These are phyloP conservation scores for Papilio gigon DNA, from an alignment of 2,888 invertebrate species.

Conservation along the genomic window DNA sequence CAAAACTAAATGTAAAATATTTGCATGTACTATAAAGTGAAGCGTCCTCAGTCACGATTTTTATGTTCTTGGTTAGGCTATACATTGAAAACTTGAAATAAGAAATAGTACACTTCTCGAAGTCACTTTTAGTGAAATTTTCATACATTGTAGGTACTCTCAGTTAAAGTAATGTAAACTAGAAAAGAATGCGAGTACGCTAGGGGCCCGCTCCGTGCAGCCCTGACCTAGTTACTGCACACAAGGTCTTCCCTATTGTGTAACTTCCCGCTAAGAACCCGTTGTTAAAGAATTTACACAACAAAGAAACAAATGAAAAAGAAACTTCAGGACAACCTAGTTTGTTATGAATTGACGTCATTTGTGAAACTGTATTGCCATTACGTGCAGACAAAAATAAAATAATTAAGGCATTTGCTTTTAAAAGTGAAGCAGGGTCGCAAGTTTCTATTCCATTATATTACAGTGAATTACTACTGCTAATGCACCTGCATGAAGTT, in stretches of 20 bases:
- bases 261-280: background rate
- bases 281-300: conserved; percentile 12
- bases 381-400: background rate
- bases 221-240: conserved; percentile 19
- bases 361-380: background rate
- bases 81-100: conserved; percentile 1
- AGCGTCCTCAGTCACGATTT: too few species aligned
- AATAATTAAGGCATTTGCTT: too few species aligned
- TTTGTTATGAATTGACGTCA: background rate
- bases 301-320: conserved; percentile 21
- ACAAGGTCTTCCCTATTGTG: conserved; percentile 27
- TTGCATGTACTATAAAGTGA: too few species aligned
- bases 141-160: conserved; percentile 10
- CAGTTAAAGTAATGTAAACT: conserved; percentile 6
- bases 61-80: too few species aligned
- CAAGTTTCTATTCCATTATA: too few species aligned
- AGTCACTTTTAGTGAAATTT: background rate
- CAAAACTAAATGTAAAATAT: too few species aligned
- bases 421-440: too few species aligned
- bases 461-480: too few species aligned
- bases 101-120: too few species aligned
- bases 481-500: too few species aligned
- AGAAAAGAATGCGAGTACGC: background rate
- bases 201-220: conserved; percentile 5
- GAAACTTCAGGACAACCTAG: background rate